Conservation (phyloP, 2,888 invertebrate genomes). For the Corbicula japonica region DNA sequence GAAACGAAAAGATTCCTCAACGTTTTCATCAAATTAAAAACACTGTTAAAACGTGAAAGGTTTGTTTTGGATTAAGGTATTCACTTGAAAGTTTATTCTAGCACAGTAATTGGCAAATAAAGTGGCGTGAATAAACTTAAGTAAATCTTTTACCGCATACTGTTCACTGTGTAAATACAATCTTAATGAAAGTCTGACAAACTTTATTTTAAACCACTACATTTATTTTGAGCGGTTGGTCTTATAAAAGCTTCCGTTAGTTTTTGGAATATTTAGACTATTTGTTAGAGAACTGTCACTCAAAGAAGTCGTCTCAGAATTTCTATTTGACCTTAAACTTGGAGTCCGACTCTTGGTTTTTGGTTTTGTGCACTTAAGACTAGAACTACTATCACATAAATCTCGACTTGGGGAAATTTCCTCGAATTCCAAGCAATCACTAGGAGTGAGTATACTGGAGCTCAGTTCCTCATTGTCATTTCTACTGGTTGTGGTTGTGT, state of each 20-base stretch:
- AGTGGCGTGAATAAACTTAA: too few relatives aligned
- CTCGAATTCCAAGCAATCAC: constrained; percentile 53
- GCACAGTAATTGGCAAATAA: too few relatives aligned
- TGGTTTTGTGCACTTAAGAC: constrained; percentile 34
- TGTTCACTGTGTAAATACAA: too few relatives aligned
- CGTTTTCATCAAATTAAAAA: too few relatives aligned
- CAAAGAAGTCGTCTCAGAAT: constrained; percentile 62
- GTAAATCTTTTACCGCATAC: too few relatives aligned
- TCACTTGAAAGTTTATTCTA: too few relatives aligned
- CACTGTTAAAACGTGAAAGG: too few relatives aligned
- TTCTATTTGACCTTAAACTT: constrained; percentile 55
- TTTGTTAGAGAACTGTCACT: constrained; percentile 54
- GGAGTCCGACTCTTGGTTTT: constrained; percentile 49
- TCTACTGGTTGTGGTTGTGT: constrained; percentile 39
- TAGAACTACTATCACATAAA: constrained; percentile 42
- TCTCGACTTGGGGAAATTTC: constrained; percentile 28
- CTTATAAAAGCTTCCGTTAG: constrained; percentile 49
- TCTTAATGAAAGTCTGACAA: too few relatives aligned
- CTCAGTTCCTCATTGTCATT: constrained; percentile 21
- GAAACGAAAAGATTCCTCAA: too few relatives aligned
- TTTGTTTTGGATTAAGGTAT: too few relatives aligned
- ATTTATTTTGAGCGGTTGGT: too few relatives aligned
- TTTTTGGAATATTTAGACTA: constrained; percentile 32
- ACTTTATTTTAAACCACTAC: too few relatives aligned
- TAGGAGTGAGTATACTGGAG: constrained; percentile 54